A percentile compares a stretch with the other conserved stretches of the same genome.
Conservation (phyloP, 2,888 invertebrate species). For the Orthonychiurus folsomi region DNA sequence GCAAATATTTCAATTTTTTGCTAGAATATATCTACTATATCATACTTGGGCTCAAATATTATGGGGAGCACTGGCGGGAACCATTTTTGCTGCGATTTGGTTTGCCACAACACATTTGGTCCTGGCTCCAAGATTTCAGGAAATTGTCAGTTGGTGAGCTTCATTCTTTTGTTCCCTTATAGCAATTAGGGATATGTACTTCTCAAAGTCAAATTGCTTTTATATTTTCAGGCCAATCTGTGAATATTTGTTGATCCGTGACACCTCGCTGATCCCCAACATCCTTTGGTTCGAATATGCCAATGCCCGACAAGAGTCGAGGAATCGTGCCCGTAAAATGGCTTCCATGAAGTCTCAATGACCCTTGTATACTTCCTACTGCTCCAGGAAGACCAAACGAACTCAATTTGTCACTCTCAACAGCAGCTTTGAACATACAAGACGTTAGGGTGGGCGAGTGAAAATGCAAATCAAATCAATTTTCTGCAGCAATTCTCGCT, state of each 20-base stretch:
- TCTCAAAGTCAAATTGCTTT: constrained; percentile 8
- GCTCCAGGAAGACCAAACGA: not conserved
- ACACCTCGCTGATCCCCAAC: constrained; percentile 83
- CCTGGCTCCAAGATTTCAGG: constrained; percentile 75
- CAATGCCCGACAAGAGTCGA: constrained; percentile 70
- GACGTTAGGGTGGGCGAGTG: too few relatives aligned
- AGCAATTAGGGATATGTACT: not conserved
- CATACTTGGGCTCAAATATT: constrained; percentile 74
- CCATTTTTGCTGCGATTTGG: constrained; percentile 67
- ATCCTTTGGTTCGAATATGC: constrained; percentile 91
- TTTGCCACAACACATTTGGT: constrained; percentile 69
- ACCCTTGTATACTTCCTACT: constrained; percentile 12
- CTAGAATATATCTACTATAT: constrained; percentile 75
- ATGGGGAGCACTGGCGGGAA: constrained; percentile 66
- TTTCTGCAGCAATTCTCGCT: too few relatives aligned
- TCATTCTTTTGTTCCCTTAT: constrained; percentile 11
- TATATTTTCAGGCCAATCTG: constrained; percentile 62
- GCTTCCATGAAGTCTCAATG: constrained; percentile 22
- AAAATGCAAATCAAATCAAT: too few relatives aligned
- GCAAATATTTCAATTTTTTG: constrained; percentile 43
- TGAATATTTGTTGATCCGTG: constrained; percentile 74
- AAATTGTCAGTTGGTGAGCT: constrained; percentile 73
- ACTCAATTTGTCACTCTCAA: too few relatives aligned
- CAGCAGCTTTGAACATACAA: too few relatives aligned
- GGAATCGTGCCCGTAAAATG: constrained; percentile 64